Base-by-base conservation (phyloP, 2,797 vertebrate species). In the Sebastes reedi region DNA sequence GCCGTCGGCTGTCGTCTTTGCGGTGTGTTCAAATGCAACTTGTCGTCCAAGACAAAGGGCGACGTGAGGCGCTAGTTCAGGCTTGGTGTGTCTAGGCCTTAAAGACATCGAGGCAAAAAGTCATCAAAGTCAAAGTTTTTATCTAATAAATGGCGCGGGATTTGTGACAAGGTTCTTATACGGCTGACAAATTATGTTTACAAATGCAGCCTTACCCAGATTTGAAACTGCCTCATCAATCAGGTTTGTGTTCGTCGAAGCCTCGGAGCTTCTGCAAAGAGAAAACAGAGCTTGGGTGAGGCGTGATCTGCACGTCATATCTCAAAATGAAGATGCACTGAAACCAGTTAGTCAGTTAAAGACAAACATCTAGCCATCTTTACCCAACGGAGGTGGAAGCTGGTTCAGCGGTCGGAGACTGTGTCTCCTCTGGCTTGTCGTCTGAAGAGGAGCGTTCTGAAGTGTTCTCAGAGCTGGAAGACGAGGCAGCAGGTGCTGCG, bases 151-250 rank as follows among this genome's bases (percentile, higher is more conserved):
- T 13, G 12, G 29, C 32, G 46, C 3, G 4, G 27, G 9, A 55
- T 55, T 24, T 68, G 46, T 66, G 16, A 27, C 27, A 39, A 32
- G 58, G 27, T 18, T 67, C 24, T 12, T 55, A 3, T 1, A 62
- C 5, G 29, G 32, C 3, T 5, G 1, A 62, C 22, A 25, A 54
- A 67, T 60, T 6, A 54, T 13, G n/a, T 27, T 79, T 25, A 46
- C 5, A 70, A n/a, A 75, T 4, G 20, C 24, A 68, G 16, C 24
- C 84, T 96, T 95, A 99, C 98, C 98, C 90, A 99, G 96, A 86
- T 96, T 97, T 92, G 97, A 98, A 92, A 97, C 97, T 46, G 98
- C 98, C 94, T 99, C 98, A 86, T 97, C 97, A 92, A 99, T 97
- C 88, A 99, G 95, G 89, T 96, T 97, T 91, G 96, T 95, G 88